Conservation (phyloP, 2,113 vertebrate genomes). For the Cairina moschata region DNA sequence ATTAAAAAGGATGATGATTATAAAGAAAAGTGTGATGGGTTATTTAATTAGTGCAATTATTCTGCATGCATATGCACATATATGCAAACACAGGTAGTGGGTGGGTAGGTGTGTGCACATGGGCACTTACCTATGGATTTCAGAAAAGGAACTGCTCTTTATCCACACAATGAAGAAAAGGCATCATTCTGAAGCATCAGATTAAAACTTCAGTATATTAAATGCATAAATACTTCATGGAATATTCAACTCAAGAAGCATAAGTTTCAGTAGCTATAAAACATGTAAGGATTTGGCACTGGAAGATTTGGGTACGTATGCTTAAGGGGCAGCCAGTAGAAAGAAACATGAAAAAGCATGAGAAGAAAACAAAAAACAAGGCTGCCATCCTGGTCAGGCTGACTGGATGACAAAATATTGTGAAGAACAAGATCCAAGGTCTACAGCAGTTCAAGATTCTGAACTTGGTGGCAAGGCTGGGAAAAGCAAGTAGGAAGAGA, state of each 20-base stretch:
- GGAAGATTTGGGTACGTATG: background rate
- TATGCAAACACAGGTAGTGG: conserved; percentile 26
- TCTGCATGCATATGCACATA: conserved; percentile 33
- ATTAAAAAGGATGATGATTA: background rate
- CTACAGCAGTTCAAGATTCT: background rate
- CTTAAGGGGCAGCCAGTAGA: background rate
- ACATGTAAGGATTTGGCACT: conserved; percentile 30
- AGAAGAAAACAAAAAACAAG: background rate
- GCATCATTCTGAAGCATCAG: conserved; percentile 61
- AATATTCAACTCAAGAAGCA: conserved; percentile 30
- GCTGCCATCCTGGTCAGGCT: background rate
- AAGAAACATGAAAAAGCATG: background rate
- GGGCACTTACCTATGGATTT: conserved; percentile 60
- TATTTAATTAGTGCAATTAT: conserved; percentile 37
- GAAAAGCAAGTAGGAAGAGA: background rate
- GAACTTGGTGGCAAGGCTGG: background rate
- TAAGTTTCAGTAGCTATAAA: background rate
- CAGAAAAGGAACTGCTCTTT: conserved; percentile 56
- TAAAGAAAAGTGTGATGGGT: conserved; percentile 19
- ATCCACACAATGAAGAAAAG: conserved; percentile 62
- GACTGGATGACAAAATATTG: background rate
- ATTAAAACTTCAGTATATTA: conserved; percentile 59
- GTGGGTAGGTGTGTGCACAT: conserved; percentile 39
- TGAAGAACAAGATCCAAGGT: background rate
- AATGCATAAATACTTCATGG: background rate